Percentiles rank a stretch among this genome's conserved stretches.
These are phyloP conservation scores for Phengaris arion DNA, from an alignment of 2,888 invertebrate genomes.

Conservation along the genomic window DNA sequence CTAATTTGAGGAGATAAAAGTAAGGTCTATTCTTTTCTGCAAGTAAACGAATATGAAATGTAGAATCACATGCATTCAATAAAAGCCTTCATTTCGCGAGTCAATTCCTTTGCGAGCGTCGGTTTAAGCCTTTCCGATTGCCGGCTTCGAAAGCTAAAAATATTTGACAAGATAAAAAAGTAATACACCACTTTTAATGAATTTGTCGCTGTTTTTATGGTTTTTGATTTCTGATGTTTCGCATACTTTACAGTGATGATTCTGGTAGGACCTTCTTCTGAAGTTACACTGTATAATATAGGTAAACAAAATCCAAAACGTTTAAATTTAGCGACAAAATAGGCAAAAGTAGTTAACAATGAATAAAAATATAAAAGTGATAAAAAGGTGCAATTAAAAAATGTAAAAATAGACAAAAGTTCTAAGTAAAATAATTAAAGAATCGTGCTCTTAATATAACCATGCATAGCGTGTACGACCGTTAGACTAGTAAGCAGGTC, in stretches of 20 bases:
- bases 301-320: not conserved
- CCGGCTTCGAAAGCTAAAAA: conserved; percentile 5
- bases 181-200: not conserved
- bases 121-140: conserved; percentile 56
- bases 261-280: not conserved
- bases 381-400: conserved; percentile 53
- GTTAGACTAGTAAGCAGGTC: conserved; percentile 66
- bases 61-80: conserved; percentile 54
- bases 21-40: not conserved
- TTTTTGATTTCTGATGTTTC: not conserved
- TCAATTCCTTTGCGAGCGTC: conserved; percentile 62
- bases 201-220: not conserved
- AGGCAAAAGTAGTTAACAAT: not conserved
- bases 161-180: conserved; percentile 16
- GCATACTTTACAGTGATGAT: not conserved
- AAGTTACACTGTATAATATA: not conserved
- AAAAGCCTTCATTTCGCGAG: conserved; percentile 68
- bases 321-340: not conserved
- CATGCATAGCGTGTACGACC: conserved; percentile 77
- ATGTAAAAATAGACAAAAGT: conserved; percentile 54
- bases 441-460: conserved; percentile 74
- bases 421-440: conserved; percentile 52
- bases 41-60: conserved; percentile 36
- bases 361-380: conserved; percentile 54
- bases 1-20: not conserved